Conservation (phyloP, 2,113 vertebrate genomes). For the Alligator sinensis region DNA sequence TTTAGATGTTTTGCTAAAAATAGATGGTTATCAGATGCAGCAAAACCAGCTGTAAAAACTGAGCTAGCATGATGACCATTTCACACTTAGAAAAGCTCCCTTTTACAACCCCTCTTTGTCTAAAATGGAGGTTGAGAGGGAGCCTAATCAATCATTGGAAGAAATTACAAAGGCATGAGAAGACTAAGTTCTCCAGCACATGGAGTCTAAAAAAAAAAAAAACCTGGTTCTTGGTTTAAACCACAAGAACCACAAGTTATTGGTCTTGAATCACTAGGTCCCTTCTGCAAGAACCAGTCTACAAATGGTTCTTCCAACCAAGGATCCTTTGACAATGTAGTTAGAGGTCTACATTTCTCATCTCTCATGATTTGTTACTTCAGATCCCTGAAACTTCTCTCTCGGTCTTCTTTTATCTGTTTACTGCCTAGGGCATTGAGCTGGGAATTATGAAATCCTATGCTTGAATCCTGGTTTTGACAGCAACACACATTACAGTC, state of each 20-base stretch:
- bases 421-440: background rate
- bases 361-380: background rate
- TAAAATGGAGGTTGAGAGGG: background rate
- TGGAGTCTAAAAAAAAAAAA: background rate
- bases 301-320: background rate
- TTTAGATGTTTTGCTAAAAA: background rate
- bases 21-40: background rate
- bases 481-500: too few relatives aligned
- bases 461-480: constrained; percentile 22
- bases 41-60: background rate
- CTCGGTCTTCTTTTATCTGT: background rate
- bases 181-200: background rate
- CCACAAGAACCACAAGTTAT: background rate
- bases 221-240: background rate
- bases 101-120: background rate
- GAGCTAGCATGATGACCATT: background rate
- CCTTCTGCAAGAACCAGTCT: background rate
- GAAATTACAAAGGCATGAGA: background rate
- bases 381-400: background rate
- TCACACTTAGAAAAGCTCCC: background rate
- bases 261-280: background rate
- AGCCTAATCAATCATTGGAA: background rate
- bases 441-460: background rate
- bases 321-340: background rate
- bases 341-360: background rate